phyloP scores from a whole-genome alignment of 2,797 vertebrate genomes.

The Morus bassanus region DNA sequence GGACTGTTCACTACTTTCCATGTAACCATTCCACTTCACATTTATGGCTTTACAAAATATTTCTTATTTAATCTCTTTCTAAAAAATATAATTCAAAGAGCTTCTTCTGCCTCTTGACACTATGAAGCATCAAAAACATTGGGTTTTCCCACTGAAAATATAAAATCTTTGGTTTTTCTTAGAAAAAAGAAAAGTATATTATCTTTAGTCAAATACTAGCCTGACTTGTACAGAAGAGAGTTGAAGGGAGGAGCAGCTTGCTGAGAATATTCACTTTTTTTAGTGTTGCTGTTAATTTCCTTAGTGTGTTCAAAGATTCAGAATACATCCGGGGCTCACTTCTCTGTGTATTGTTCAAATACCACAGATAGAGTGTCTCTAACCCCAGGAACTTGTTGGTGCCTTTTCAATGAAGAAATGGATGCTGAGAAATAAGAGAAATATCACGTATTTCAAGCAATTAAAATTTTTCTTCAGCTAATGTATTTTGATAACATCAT shows the following conservation, averaged over 20 bases:
- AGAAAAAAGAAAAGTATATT: not conserved
- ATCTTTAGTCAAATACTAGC: not conserved
- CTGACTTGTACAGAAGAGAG: not conserved
- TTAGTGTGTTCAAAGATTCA: not conserved
- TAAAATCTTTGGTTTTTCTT: not conserved
- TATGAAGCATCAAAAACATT: not conserved
- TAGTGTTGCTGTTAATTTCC: not conserved
- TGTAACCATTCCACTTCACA: fast-evolving
- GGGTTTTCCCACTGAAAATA: not conserved
- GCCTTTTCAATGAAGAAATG: not conserved
- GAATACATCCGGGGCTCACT: not conserved
- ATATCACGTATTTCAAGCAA: not conserved
- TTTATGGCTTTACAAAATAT: not conserved
- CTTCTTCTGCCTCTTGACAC: not conserved
- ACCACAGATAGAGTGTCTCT: not conserved
- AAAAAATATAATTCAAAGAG: not conserved
- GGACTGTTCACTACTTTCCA: not conserved
- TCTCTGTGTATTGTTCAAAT: not conserved
- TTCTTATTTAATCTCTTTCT: not conserved
- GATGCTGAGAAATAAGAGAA: not conserved
- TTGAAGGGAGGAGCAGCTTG: not conserved
- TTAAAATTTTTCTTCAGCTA: not conserved
- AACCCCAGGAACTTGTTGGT: not conserved
- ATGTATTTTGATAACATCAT: not conserved
- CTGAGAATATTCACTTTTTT: not conserved